These are phyloP conservation scores for Glareola pratincola DNA, from an alignment of 2,113 vertebrate genomes.

Conservation along the genomic window DNA sequence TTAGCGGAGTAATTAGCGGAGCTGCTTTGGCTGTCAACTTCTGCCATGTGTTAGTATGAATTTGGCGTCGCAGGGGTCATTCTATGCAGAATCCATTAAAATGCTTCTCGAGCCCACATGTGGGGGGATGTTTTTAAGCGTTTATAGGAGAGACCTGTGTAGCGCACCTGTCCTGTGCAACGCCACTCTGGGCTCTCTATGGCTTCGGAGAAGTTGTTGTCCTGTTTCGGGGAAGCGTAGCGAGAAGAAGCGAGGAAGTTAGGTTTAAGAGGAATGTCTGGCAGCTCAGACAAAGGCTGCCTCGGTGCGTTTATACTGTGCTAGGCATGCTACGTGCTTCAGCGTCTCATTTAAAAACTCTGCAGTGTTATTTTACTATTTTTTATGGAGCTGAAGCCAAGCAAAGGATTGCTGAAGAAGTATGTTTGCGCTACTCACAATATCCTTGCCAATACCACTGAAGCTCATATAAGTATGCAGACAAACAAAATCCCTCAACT, in stretches of 20 bases:
- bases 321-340: neutral
- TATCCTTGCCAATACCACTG: neutral
- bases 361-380: neutral
- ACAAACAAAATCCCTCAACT: neutral
- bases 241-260: neutral
- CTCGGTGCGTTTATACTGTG: neutral
- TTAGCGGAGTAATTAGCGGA: neutral
- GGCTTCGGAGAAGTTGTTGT: neutral
- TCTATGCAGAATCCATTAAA: neutral
- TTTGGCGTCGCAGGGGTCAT: constrained; percentile 4
- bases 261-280: neutral
- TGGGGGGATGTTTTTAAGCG: neutral
- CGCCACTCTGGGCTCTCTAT: neutral
- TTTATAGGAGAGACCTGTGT: neutral
- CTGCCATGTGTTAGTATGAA: neutral
- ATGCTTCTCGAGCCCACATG: neutral
- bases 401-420: neutral
- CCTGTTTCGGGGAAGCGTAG: neutral
- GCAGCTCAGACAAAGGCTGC: neutral
- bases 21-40: neutral
- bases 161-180: neutral
- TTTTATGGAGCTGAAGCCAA: neutral
- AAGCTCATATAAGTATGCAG: neutral
- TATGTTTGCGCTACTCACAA: neutral
- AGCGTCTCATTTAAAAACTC: neutral